phyloP scores from a whole-genome alignment of 2,797 vertebrate species.

The Oreochromis grahami region DNA sequence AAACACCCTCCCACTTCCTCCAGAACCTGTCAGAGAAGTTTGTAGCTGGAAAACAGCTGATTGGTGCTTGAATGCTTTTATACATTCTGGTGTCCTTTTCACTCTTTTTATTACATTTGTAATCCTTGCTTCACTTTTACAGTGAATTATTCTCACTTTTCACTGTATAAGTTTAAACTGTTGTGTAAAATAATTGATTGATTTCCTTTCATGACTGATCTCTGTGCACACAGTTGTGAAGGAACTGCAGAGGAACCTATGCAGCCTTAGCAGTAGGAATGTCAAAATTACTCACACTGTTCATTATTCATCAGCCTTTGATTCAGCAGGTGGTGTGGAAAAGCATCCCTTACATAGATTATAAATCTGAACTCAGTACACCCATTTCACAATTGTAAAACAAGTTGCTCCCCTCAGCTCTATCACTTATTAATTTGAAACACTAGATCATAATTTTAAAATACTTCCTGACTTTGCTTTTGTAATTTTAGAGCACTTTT shows the following conservation, averaged over 20 bases:
- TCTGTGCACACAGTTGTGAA: background rate
- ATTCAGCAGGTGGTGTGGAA: background rate
- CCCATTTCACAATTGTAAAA: background rate
- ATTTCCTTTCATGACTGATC: background rate
- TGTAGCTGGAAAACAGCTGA: background rate
- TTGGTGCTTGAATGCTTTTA: background rate
- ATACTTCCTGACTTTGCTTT: background rate
- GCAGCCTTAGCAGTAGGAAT: background rate
- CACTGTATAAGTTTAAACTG: background rate
- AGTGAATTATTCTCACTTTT: background rate
- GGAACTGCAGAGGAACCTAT: background rate
- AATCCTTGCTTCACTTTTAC: background rate
- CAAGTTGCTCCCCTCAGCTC: background rate
- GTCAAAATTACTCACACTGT: background rate
- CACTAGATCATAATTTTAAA: background rate
- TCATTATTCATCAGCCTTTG: background rate
- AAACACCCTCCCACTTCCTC: background rate
- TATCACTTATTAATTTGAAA: background rate
- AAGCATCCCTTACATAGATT: background rate
- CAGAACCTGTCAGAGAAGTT: background rate
- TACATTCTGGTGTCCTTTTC: background rate
- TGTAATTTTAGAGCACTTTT: background rate
- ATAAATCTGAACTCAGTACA: rapidly evolving
- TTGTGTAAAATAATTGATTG: background rate
- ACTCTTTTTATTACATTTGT: background rate